Base-by-base conservation (phyloP, 2,113 vertebrate genomes). In the Cichladusa arquata region DNA sequence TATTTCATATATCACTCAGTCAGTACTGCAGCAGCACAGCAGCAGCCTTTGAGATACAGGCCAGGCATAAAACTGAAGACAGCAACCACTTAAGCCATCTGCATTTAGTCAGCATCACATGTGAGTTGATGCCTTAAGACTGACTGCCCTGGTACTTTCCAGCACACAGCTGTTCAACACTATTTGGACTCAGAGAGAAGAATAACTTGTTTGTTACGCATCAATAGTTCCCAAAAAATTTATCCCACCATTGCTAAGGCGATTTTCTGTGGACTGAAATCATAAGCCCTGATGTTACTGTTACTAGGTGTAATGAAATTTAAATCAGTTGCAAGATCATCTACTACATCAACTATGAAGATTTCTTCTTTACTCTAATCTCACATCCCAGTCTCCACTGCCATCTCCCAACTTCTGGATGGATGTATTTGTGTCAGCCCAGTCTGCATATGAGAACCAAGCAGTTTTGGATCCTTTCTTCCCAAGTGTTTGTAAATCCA, bases 91-190 rank as follows among this genome's bases (percentile, higher is more conserved):
- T 71, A 47, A 67, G 57, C 65, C 93, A 80, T 93, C 85, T 91
- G 93, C 81, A 64, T 72, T 94, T 60, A 85, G 90, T 90, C 90
- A 85, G 57, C 40, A 82, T 57, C 85, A 88, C 73, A 23, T 44
- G 50, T 13, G n/a, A 91, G 40, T 1, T 3, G 1, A 76, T 40
- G 61, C 8, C 62, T 69, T 64, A 44, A 25, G 70, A 69, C 66
- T 60, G 70, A 69, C 62, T 60, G 62, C 11, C n/a, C 28, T 17
- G 18, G 31, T 31, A 78, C 81, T 40, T 67, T 38, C 62, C 66
- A 86, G 70, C 64, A 42, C 24, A 15, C 92, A 93, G 88, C 90
- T 94, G 92, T 79, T 79, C 34, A 64, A 58, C 24, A 29, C 29
- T 28, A 64, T 54, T 36, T 36, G 56, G 50, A 74, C 33, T 71